Conservation (phyloP, 2,797 vertebrate genomes). For the Characodon lateralis region DNA sequence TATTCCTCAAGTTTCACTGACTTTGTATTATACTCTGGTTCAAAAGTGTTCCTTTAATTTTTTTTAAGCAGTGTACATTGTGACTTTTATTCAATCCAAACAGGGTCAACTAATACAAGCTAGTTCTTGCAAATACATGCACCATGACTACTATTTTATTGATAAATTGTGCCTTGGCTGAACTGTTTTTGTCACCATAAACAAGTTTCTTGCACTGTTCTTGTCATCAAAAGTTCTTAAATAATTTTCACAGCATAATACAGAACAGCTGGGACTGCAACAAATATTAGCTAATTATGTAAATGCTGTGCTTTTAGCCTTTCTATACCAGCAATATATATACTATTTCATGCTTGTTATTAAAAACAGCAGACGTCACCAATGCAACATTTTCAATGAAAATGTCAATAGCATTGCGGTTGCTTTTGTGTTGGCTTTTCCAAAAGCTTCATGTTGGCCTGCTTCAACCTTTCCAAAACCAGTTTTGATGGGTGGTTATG, state of each 20-base stretch:
- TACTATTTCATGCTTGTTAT: neutral
- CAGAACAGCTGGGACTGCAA: neutral
- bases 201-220: neutral
- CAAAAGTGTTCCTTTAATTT: too few relatives aligned
- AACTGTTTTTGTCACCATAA: neutral
- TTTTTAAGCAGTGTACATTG: too few relatives aligned
- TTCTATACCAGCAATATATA: neutral
- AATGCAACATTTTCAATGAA: neutral
- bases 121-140: neutral
- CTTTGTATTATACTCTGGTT: too few relatives aligned
- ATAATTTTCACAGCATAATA: neutral
- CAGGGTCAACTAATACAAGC: neutral
- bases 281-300: neutral
- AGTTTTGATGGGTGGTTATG: too few relatives aligned
- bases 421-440: too few relatives aligned
- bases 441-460: too few relatives aligned
- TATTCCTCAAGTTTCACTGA: too few relatives aligned
- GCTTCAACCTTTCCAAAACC: too few relatives aligned
- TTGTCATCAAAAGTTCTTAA: neutral
- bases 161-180: neutral
- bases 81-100: neutral
- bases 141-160: neutral
- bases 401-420: too few relatives aligned
- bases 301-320: neutral
- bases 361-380: neutral